A percentile compares a stretch with the other conserved stretches of the same genome.
phyloP scores from a whole-genome alignment of 92 coral and sea anemone species.

The Porites divaricata region DNA sequence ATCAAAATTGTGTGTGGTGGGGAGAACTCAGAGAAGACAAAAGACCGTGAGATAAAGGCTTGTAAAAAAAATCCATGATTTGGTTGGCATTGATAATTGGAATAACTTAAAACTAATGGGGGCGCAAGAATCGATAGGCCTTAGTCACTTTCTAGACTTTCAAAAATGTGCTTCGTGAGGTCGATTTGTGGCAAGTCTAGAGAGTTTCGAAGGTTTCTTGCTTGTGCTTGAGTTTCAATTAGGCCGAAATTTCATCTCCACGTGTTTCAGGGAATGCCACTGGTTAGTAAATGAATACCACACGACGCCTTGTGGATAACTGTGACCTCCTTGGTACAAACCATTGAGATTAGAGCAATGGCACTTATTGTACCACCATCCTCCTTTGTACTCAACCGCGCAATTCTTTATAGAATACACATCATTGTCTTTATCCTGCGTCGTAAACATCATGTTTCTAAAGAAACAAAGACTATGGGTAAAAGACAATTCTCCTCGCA shows the following conservation, averaged over 20 bases:
- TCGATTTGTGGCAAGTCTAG: too few species aligned
- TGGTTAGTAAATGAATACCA: background rate
- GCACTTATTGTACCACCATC: conserved; percentile 25
- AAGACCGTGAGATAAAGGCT: too few species aligned
- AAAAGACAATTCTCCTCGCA: background rate
- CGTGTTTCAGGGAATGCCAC: background rate
- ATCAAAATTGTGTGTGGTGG: too few species aligned
- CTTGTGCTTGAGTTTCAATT: background rate
- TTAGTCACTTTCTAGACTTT: too few species aligned
- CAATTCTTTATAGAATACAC: background rate
- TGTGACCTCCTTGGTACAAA: conserved; percentile 9
- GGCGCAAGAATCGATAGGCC: too few species aligned
- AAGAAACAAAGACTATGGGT: background rate
- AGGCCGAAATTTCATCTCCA: conserved; percentile 37
- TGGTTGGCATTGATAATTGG: too few species aligned
- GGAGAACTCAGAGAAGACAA: too few species aligned
- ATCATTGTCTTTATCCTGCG: conserved; percentile 37
- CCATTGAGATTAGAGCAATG: conserved; percentile 28
- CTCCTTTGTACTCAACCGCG: background rate
- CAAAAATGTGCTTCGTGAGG: too few species aligned
- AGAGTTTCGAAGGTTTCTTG: too few species aligned
- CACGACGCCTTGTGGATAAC: conserved; percentile 9
- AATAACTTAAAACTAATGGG: too few species aligned
- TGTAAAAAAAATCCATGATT: too few species aligned
- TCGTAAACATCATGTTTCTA: conserved; percentile 24